phyloP scores from a whole-genome alignment of 2,113 vertebrate species.

The Eupsittula cactorum region DNA sequence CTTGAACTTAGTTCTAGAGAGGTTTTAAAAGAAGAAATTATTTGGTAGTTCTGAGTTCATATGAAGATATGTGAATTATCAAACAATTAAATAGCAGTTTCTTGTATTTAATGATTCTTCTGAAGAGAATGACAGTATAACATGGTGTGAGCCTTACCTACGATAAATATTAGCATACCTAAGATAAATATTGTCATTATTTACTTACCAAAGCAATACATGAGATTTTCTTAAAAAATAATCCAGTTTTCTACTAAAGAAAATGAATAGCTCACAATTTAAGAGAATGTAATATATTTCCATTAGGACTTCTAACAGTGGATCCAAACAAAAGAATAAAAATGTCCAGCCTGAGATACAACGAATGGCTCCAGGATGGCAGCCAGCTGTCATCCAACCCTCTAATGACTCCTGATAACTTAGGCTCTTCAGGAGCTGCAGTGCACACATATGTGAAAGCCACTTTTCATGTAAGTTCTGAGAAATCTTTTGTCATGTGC shows the following conservation, averaged over 20 bases:
- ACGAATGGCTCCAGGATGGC: constrained; percentile 95
- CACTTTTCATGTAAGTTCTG: constrained; percentile 91
- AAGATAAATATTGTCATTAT: not conserved
- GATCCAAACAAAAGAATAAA: constrained; percentile 98
- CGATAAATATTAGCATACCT: not conserved
- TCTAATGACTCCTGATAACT: constrained; percentile 95
- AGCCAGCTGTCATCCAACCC: constrained; percentile 97
- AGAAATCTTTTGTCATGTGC: not conserved
- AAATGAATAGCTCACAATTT: not conserved
- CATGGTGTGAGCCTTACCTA: not conserved
- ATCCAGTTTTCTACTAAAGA: not conserved
- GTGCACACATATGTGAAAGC: constrained; percentile 97
- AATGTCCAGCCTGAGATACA: constrained; percentile 94
- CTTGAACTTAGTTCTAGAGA: not conserved
- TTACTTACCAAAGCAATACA: not conserved
- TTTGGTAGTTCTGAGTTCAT: not conserved
- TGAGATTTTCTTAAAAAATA: not conserved
- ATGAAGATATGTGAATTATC: not conserved
- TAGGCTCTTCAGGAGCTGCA: constrained; percentile 91
- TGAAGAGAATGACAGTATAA: not conserved
- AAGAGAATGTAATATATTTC: constrained; percentile 8
- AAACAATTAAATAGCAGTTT: not conserved
- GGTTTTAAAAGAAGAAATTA: not conserved
- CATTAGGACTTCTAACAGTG: constrained; percentile 92
- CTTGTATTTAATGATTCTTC: not conserved